Evolutionary conservation across 2,888 invertebrate genomes (phyloP), one percentile per base, ranked within the genome.

Genomic region (Spisula subtruncata): DNA sequence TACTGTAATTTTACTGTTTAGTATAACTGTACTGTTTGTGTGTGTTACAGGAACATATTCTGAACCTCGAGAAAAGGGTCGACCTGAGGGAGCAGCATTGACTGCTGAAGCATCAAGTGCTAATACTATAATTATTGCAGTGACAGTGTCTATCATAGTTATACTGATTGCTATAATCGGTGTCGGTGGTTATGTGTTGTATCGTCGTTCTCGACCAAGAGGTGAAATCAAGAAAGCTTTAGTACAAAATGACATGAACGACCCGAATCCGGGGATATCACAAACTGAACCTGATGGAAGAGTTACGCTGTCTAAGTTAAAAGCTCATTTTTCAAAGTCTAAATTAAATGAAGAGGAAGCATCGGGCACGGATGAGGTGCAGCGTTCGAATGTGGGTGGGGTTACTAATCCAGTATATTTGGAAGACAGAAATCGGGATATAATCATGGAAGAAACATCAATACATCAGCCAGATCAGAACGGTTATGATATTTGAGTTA

Each of bases 211-310:
- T 29, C 85, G 87, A 18, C 89, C 92, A 29, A 75, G 82, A 14
- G 91, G 92, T 16, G 93, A 93, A 83, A 93, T 93, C 51, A 93
- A 94, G 86, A 93, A 92, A 88, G 92, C 93, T 32, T 91, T 94
- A 32, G 93, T 94, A 56, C 93, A 94, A 46, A 94, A 93, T 88
- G 94, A 94, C 83, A 93, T 92, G 90, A 93, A 93, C 56, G 94
- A 94, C 79, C 93, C 93, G 14, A 91, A 88, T 81, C 89, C 89
- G 1, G 83, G 88, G 4, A 32, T 89, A 4, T 48, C 86, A 14
- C 81, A 84, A 20, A 84, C 89, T 14, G 75, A 87, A 16, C 81
- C 92, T 18, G 93, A 93, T 54, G 94, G 92, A 4, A 87, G 93
- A 20, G 93, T 94, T 51, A 93, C 93, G n/a, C 86, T 94, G 16